Evolutionary conservation across 2,113 vertebrate species (phyloP).

Genomic region (Ancistrus triradiatus): DNA sequence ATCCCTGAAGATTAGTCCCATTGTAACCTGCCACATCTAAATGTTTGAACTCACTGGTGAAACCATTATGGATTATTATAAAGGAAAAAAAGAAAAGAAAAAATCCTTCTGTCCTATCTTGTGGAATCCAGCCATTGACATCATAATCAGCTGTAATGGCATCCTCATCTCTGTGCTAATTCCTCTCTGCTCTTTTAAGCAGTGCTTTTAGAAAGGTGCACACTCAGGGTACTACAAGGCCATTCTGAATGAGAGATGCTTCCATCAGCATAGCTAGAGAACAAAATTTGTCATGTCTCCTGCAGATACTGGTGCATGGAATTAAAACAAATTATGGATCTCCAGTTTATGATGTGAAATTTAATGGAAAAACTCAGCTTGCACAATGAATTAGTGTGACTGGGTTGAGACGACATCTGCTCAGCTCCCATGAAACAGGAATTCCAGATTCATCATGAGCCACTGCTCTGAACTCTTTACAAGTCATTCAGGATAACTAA

Average conservation of each 20-base stretch:
- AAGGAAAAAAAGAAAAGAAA: too few relatives aligned
- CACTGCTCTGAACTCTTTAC: neutral
- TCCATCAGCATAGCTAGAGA: neutral
- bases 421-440: slow-evolving; percentile 45
- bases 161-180: slow-evolving; percentile 9
- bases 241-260: neutral
- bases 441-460: neutral
- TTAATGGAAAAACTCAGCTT: slow-evolving; percentile 66
- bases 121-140: too few relatives aligned
- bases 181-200: neutral
- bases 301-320: slow-evolving; percentile 43
- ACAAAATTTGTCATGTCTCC: slow-evolving; percentile 23
- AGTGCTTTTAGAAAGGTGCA: slow-evolving; percentile 3
- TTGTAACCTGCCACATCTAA: too few relatives aligned
- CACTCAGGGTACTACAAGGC: neutral
- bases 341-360: slow-evolving; percentile 65
- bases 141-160: slow-evolving; percentile 2
- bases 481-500: slow-evolving; percentile 20
- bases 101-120: too few relatives aligned
- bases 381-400: slow-evolving; percentile 60
- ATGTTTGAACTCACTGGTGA: too few relatives aligned
- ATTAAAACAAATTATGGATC: slow-evolving; percentile 66
- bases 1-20: too few relatives aligned
- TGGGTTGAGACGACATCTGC: slow-evolving; percentile 63
- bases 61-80: too few relatives aligned